These are phyloP conservation scores for Laterallus jamaicensis DNA, from an alignment of 2,113 vertebrate species.

Conservation along the genomic window DNA sequence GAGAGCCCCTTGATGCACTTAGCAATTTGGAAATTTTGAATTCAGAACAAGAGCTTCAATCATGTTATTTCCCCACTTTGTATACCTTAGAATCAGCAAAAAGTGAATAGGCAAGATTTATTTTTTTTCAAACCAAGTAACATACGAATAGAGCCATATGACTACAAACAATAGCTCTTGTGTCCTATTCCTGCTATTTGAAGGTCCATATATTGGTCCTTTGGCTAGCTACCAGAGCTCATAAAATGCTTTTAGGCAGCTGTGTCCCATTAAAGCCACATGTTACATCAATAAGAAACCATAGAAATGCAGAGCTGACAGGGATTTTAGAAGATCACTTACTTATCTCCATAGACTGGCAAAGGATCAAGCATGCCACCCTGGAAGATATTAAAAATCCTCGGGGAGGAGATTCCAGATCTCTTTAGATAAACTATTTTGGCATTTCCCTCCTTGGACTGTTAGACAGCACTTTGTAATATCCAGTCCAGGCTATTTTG, in stretches of 20 bases:
- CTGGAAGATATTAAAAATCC: constrained; percentile 26
- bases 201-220: constrained; percentile 47
- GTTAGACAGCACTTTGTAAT: not conserved
- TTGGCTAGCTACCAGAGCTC: constrained; percentile 42
- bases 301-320: not conserved
- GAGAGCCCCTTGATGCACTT: not conserved
- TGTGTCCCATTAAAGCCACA: constrained; percentile 62
- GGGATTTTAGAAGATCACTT: not conserved
- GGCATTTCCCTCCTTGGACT: not conserved
- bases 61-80: not conserved
- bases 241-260: constrained; percentile 59
- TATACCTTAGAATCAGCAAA: not conserved
- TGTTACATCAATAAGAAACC: constrained; percentile 43
- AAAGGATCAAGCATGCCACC: constrained; percentile 37
- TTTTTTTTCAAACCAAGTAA: constrained; percentile 4
- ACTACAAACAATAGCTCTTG: constrained; percentile 30
- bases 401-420: constrained; percentile 13
- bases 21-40: not conserved
- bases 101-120: not conserved
- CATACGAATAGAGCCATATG: constrained; percentile 41
- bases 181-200: constrained; percentile 24
- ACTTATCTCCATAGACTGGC: not conserved
- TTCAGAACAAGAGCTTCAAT: not conserved
- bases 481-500: not conserved
- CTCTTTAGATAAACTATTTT: not conserved